Conservation (phyloP, 2,888 invertebrate species). For the Unio delphinus region DNA sequence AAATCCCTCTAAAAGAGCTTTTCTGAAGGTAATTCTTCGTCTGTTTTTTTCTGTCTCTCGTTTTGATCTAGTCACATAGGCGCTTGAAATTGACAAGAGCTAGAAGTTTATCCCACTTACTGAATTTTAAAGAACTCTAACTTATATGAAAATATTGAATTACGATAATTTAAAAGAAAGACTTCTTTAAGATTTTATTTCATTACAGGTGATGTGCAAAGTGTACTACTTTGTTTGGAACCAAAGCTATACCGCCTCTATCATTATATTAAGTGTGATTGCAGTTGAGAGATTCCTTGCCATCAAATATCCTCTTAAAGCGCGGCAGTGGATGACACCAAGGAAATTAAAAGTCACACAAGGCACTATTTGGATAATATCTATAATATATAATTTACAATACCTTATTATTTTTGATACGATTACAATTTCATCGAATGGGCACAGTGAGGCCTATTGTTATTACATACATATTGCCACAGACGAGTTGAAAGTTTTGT, state of each 20-base stretch:
- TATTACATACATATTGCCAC: constrained; percentile 23
- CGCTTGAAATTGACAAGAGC: no score
- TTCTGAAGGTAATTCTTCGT: no score
- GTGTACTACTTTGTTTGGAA: constrained; percentile 92
- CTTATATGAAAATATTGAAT: no score
- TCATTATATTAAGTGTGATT: constrained; percentile 86
- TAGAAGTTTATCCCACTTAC: no score
- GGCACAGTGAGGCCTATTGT: constrained; percentile 3
- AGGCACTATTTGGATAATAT: constrained; percentile 85
- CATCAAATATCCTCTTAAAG: constrained; percentile 82
- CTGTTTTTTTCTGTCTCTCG: no score
- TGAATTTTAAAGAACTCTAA: no score
- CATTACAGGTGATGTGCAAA: constrained; percentile 79
- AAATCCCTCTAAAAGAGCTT: no score
- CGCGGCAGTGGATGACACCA: constrained; percentile 86
- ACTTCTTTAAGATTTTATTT: not conserved
- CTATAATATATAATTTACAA: constrained; percentile 86
- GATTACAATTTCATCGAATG: constrained; percentile 70
- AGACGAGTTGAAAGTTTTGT: constrained; percentile 29
- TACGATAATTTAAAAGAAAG: no score
- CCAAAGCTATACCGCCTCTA: constrained; percentile 90
- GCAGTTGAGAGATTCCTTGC: constrained; percentile 66
- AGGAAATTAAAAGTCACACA: constrained; percentile 82
- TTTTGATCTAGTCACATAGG: no score
- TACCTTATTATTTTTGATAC: constrained; percentile 85